phyloP scores from a whole-genome alignment of 2,797 vertebrate species.

The Nothura maculosa region DNA sequence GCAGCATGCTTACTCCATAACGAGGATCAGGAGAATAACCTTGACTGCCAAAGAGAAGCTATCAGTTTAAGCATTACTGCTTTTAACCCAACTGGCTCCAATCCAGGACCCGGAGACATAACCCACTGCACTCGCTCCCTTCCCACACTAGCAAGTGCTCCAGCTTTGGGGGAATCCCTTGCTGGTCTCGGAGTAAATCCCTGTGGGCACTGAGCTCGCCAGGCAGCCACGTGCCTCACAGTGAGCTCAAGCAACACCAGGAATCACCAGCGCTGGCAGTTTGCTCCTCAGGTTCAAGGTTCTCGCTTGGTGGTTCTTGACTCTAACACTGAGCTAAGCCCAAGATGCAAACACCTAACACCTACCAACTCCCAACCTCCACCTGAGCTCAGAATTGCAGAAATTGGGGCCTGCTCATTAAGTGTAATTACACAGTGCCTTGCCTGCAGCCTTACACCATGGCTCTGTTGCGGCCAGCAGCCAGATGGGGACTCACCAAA shows the following conservation, averaged over 20 bases:
- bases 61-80: constrained; percentile 42
- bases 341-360: constrained; percentile 37
- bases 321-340: background rate
- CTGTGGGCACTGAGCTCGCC: background rate
- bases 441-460: background rate
- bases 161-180: background rate
- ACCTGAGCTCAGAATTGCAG: constrained; percentile 1
- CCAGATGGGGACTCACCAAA: constrained; percentile 88
- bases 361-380: background rate
- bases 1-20: constrained; percentile 12
- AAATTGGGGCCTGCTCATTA: background rate
- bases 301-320: background rate
- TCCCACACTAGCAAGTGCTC: background rate
- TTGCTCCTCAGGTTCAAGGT: background rate
- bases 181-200: background rate
- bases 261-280: background rate
- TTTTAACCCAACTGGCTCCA: constrained; percentile 39
- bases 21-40: constrained; percentile 28
- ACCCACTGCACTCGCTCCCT: background rate
- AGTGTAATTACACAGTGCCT: background rate
- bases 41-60: constrained; percentile 39
- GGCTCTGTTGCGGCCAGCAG: rapidly evolving
- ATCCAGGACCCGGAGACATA: background rate
- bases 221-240: background rate
- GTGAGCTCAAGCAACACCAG: background rate